Conservation (phyloP, 2,113 vertebrate genomes). For the Chelonoidis abingdonii region DNA sequence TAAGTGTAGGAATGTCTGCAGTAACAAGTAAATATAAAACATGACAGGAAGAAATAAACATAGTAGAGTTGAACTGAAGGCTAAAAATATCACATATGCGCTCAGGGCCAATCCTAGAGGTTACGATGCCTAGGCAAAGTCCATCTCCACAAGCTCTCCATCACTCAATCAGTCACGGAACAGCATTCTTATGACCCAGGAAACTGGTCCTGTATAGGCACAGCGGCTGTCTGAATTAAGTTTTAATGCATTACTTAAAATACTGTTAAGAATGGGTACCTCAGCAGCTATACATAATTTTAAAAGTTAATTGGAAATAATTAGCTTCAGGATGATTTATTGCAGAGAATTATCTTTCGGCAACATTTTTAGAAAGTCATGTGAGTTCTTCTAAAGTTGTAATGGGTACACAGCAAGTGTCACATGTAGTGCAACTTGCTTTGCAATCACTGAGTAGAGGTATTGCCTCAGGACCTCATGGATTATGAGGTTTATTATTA, state of each 20-base stretch:
- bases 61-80: not conserved
- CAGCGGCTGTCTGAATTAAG: not conserved
- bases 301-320: conserved; percentile 42
- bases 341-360: conserved; percentile 42
- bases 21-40: not conserved
- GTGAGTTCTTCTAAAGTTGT: conserved; percentile 18
- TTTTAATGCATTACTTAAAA: conserved; percentile 30
- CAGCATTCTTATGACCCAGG: conserved; percentile 7
- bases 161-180: not conserved
- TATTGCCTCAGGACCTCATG: not conserved
- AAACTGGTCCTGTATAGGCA: not conserved
- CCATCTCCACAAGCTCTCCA: not conserved
- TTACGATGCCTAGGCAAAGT: not conserved
- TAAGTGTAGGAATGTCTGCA: not conserved
- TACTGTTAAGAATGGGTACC: conserved; percentile 43
- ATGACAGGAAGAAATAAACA: not conserved
- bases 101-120: not conserved
- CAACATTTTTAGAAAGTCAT: conserved; percentile 38
- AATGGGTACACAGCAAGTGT: not conserved
- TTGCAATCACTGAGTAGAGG: fast-evolving
- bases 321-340: conserved; percentile 54
- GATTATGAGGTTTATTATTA: conserved; percentile 6
- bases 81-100: not conserved
- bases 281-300: not conserved
- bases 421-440: not conserved